phyloP scores from a whole-genome alignment of 2,113 vertebrate species.

The Elachura formosa region DNA sequence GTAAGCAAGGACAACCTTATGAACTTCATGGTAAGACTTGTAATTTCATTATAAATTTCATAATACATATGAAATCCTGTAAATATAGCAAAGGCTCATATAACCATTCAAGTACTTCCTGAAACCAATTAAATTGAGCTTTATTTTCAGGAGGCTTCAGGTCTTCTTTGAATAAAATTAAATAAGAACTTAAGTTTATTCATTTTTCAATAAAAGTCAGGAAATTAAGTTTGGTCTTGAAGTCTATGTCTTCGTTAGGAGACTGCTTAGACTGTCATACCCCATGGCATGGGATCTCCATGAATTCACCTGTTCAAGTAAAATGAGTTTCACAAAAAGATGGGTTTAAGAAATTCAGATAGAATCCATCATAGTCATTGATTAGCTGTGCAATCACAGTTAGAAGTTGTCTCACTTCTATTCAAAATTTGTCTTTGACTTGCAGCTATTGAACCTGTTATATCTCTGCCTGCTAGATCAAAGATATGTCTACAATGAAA shows the following conservation, averaged over 20 bases:
- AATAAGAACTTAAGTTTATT: neutral
- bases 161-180: neutral
- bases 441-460: neutral
- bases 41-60: neutral
- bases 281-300: neutral
- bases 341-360: neutral
- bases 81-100: neutral
- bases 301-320: neutral
- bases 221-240: neutral
- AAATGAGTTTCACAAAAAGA: neutral
- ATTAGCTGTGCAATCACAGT: neutral
- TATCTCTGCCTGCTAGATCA: slow-evolving; percentile 28
- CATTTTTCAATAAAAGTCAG: neutral
- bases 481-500: slow-evolving; percentile 28
- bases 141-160: neutral
- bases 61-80: neutral
- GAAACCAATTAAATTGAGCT: neutral
- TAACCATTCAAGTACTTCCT: neutral
- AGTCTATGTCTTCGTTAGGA: neutral
- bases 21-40: neutral
- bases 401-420: neutral
- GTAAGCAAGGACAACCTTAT: neutral
- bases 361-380: neutral
- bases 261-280: neutral
- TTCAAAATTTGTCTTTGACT: slow-evolving; percentile 1